A percentile compares a stretch with the other conserved stretches of the same genome.
phyloP scores from a whole-genome alignment of 2,797 vertebrate genomes.

The Sebastes steindachneri region DNA sequence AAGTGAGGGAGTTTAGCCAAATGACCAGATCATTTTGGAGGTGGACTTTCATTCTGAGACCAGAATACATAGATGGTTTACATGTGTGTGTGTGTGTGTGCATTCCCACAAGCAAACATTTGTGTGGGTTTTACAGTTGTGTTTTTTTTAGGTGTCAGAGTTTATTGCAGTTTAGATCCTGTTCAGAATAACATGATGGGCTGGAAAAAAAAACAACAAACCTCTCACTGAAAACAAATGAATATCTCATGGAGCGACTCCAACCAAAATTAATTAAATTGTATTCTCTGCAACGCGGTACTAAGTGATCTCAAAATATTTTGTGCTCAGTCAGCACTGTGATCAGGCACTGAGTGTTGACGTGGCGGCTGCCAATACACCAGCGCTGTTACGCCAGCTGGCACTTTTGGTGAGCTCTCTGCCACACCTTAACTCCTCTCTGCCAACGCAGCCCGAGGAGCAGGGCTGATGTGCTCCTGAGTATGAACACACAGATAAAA shows the following conservation, averaged over 20 bases:
- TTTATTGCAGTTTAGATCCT: constrained; percentile 20
- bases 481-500: neutral
- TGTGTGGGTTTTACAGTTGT: constrained; percentile 8
- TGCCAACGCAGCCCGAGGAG: constrained; percentile 8
- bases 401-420: constrained; percentile 32
- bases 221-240: neutral
- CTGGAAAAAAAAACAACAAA: neutral
- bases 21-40: constrained; percentile 14
- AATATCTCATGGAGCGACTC: neutral
- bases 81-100: neutral
- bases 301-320: neutral
- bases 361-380: constrained; percentile 72
- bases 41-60: neutral
- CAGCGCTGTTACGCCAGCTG: constrained; percentile 52
- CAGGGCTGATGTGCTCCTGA: constrained; percentile 4
- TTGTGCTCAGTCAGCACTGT: constrained; percentile 56
- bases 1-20: constrained; percentile 22
- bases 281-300: constrained; percentile 9
- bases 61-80: constrained; percentile 3
- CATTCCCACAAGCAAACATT: constrained; percentile 26
- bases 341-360: constrained; percentile 64
- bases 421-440: constrained; percentile 61
- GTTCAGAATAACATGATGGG: constrained; percentile 13
- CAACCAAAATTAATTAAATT: neutral
- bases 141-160: constrained; percentile 10